These are phyloP conservation scores for Coptodon bakossiorum DNA, from an alignment of 2,113 vertebrate genomes.

Conservation along the genomic window DNA sequence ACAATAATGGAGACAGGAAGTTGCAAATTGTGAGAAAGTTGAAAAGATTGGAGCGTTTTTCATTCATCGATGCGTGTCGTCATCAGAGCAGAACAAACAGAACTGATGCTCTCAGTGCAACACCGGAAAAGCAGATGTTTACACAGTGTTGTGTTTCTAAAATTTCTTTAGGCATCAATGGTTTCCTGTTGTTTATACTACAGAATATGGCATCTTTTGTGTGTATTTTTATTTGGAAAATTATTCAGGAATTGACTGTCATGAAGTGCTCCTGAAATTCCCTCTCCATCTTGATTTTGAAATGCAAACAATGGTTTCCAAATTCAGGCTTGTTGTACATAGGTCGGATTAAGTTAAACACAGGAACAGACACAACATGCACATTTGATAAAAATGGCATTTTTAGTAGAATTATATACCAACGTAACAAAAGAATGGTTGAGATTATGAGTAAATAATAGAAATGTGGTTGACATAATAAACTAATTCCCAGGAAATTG, in stretches of 20 bases:
- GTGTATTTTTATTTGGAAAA: neutral
- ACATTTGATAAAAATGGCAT: neutral
- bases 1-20: neutral
- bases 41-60: neutral
- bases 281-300: neutral
- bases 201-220: neutral
- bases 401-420: neutral
- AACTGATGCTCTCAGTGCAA: neutral
- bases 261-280: neutral
- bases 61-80: neutral
- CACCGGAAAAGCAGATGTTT: neutral
- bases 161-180: fast-evolving
- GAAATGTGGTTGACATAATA: neutral
- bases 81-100: neutral
- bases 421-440: neutral
- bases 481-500: neutral
- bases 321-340: neutral
- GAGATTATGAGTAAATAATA: neutral
- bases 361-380: neutral
- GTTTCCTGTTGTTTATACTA: neutral
- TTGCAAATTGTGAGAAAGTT: neutral
- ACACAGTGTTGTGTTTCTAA: neutral
- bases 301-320: fast-evolving
- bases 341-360: neutral
- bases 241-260: neutral